These are phyloP conservation scores for Monarcha castaneiventris DNA, from an alignment of 2,113 vertebrate species.

Conservation along the genomic window DNA sequence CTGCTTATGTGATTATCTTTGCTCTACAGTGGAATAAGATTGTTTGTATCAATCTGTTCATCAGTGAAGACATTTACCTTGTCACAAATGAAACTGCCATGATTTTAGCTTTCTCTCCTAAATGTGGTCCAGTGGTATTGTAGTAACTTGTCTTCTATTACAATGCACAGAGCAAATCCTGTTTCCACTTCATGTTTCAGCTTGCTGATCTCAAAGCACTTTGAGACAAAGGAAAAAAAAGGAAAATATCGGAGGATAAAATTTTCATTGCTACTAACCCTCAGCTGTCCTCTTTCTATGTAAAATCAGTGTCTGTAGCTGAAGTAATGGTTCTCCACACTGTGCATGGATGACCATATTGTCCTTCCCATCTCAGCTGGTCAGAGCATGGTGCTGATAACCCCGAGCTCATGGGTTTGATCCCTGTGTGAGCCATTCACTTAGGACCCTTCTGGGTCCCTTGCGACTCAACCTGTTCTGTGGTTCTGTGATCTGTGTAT, in stretches of 20 bases:
- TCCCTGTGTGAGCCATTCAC: background rate
- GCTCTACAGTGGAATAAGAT: background rate
- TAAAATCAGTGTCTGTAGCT: background rate
- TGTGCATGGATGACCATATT: too few relatives aligned
- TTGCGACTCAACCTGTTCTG: background rate
- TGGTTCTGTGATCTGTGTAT: background rate
- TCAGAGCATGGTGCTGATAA: background rate
- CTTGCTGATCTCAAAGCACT: background rate
- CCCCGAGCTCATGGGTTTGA: too few relatives aligned
- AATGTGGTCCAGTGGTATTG: background rate
- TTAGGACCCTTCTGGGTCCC: background rate
- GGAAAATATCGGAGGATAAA: background rate
- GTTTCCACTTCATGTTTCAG: background rate
- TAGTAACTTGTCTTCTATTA: background rate
- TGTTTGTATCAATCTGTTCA: background rate
- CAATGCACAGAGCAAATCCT: background rate
- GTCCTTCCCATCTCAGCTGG: background rate
- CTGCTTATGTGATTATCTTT: background rate
- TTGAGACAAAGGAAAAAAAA: background rate
- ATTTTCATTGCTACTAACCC: background rate
- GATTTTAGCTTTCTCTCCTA: background rate
- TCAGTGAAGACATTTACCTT: background rate
- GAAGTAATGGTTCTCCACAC: background rate
- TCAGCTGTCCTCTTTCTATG: background rate
- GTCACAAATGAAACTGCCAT: background rate